phyloP scores from a whole-genome alignment of 2,888 invertebrate genomes.

The Parnassius mnemosyne region DNA sequence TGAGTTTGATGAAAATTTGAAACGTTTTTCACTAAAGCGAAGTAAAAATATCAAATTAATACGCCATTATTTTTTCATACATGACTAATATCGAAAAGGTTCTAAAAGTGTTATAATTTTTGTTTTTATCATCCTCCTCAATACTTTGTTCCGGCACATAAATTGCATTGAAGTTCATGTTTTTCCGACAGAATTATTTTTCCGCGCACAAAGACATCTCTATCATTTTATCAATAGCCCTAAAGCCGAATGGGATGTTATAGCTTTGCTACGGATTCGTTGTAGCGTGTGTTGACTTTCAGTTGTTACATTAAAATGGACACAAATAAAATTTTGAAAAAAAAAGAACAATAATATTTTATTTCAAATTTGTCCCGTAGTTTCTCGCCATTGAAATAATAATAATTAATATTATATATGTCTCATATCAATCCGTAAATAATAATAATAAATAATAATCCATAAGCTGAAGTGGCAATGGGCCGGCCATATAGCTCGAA shows the following conservation, averaged over 20 bases:
- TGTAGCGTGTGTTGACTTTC: constrained; percentile 69
- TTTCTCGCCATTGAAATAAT: too few relatives aligned
- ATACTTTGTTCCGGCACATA: constrained; percentile 1
- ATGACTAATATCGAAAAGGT: not conserved
- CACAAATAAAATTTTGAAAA: constrained; percentile 71
- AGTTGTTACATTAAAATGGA: constrained; percentile 71
- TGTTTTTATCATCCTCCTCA: too few relatives aligned
- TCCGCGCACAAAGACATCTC: constrained; percentile 34
- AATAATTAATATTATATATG: too few relatives aligned
- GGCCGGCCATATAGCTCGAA: too few relatives aligned
- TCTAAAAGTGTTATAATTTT: not conserved
- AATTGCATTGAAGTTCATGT: constrained; percentile 22
- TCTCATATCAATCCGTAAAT: too few relatives aligned
- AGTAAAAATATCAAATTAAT: too few relatives aligned
- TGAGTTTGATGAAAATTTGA: not conserved
- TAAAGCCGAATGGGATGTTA: constrained; percentile 58
- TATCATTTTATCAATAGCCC: constrained; percentile 35
- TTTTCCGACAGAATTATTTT: constrained; percentile 23
- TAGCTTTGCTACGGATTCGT: constrained; percentile 73
- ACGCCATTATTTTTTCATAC: too few relatives aligned
- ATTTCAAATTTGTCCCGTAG: constrained; percentile 16
- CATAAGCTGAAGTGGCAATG: too few relatives aligned
- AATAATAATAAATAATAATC: too few relatives aligned
- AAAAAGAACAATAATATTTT: constrained; percentile 34
- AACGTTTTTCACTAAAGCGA: too few relatives aligned